These are phyloP conservation scores for Galeruca laticollis DNA, from an alignment of 2,888 invertebrate species.

Conservation along the genomic window DNA sequence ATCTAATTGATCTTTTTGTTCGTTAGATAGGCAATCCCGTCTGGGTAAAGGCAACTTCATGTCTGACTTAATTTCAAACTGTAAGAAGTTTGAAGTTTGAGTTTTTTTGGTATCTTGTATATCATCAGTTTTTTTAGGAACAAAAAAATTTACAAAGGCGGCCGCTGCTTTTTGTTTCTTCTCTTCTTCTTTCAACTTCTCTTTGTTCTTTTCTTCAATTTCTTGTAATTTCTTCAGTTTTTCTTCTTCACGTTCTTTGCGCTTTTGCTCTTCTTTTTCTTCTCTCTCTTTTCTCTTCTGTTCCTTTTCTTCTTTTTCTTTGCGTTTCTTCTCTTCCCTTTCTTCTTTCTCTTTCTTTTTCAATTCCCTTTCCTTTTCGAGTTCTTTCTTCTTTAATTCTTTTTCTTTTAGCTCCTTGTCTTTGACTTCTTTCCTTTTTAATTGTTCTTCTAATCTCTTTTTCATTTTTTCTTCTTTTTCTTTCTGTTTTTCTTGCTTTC, in stretches of 20 bases:
- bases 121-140: slow-evolving; percentile 69
- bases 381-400: slow-evolving; percentile 54
- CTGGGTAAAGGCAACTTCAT: slow-evolving; percentile 87
- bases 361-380: slow-evolving; percentile 62
- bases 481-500: slow-evolving; percentile 63
- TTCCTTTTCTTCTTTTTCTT: slow-evolving; percentile 68
- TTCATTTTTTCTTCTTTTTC: slow-evolving; percentile 61
- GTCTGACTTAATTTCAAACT: slow-evolving; percentile 83
- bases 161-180: slow-evolving; percentile 84
- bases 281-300: slow-evolving; percentile 65
- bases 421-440: neutral
- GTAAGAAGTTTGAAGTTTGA: slow-evolving; percentile 71
- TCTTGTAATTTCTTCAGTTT: slow-evolving; percentile 70
- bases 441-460: slow-evolving; percentile 64
- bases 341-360: slow-evolving; percentile 63
- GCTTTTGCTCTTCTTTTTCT: slow-evolving; percentile 69
- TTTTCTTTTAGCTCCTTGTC: slow-evolving; percentile 64
- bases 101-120: slow-evolving; percentile 49
- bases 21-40: slow-evolving; percentile 71
- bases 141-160: slow-evolving; percentile 87
- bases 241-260: slow-evolving; percentile 72
- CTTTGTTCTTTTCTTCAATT: slow-evolving; percentile 71
- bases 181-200: slow-evolving; percentile 77
- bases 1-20: slow-evolving; percentile 71
- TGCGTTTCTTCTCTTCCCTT: slow-evolving; percentile 59